phyloP scores from a whole-genome alignment of 1,140 invertebrate species.

The Carposina sasakii region DNA sequence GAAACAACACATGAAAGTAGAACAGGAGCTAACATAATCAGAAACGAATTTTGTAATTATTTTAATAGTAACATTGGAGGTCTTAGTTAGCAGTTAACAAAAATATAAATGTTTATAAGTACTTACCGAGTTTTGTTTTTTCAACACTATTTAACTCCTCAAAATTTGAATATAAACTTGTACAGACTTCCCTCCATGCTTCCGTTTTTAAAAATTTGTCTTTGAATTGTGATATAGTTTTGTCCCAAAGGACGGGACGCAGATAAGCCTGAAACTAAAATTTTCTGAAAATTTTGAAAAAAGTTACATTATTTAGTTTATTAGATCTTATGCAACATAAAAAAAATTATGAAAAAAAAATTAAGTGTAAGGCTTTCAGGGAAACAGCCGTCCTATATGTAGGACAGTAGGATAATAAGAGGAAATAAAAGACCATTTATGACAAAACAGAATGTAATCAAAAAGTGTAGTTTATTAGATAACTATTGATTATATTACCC shows the following conservation, averaged over 20 bases:
- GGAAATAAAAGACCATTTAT: constrained; percentile 41
- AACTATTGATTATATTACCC: constrained; percentile 38
- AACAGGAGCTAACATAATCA: constrained; percentile 5
- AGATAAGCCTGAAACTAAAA: constrained; percentile 36
- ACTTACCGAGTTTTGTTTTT: constrained; percentile 22
- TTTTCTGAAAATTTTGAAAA: constrained; percentile 29
- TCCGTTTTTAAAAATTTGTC: constrained; percentile 16
- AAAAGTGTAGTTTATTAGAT: constrained; percentile 42
- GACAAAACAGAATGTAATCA: constrained; percentile 40
- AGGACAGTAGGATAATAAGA: constrained; percentile 43
- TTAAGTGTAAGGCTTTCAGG: constrained; percentile 37
- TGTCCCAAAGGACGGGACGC: constrained; percentile 22
- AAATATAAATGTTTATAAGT: constrained; percentile 13
- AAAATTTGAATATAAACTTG: constrained; percentile 20
- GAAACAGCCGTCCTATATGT: constrained; percentile 41
- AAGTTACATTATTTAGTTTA: constrained; percentile 31
- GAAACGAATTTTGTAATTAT: constrained; percentile 16
- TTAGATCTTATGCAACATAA: constrained; percentile 36
- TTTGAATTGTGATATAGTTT: constrained; percentile 14
- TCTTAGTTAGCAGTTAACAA: constrained; percentile 13
- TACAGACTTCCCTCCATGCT: constrained; percentile 17
- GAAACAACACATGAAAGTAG: background rate
- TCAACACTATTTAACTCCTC: constrained; percentile 12
- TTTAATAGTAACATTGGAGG: constrained; percentile 15
- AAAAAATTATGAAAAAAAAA: constrained; percentile 36